Percentiles rank a stretch among this genome's conserved stretches.
These are phyloP conservation scores for Podarcis cretensis DNA, from an alignment of 2,113 vertebrate genomes.

Conservation along the genomic window DNA sequence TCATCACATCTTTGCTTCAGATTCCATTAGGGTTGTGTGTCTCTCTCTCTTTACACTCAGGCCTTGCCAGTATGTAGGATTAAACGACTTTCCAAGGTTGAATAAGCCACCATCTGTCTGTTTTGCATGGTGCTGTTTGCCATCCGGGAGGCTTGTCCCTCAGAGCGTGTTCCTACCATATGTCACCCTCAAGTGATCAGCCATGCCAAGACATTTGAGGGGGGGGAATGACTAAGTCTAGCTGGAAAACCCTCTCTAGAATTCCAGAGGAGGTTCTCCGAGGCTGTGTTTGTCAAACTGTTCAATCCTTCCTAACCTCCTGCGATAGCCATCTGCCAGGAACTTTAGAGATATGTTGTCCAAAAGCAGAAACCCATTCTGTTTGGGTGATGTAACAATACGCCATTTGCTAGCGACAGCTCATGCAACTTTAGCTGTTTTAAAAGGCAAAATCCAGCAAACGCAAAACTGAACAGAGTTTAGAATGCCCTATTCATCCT, in stretches of 20 bases:
- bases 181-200: constrained; percentile 76
- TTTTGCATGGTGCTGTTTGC: constrained; percentile 73
- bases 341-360: constrained; percentile 27
- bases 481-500: accelerated
- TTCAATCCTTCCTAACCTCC: constrained; percentile 13
- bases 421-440: constrained; percentile 2
- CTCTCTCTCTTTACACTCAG: constrained; percentile 52
- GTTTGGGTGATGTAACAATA: background rate
- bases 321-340: background rate
- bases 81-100: constrained; percentile 80
- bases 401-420: background rate
- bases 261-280: constrained; percentile 66
- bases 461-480: background rate
- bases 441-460: constrained; percentile 17
- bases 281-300: constrained; percentile 60
- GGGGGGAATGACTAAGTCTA: constrained; percentile 62
- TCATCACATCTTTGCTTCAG: constrained; percentile 57
- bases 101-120: constrained; percentile 88
- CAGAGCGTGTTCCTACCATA: constrained; percentile 84
- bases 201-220: constrained; percentile 69
- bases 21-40: constrained; percentile 53
- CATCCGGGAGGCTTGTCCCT: constrained; percentile 82
- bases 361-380: background rate
- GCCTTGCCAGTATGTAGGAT: constrained; percentile 68
- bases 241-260: constrained; percentile 68